Evolutionary conservation across 2,797 vertebrate genomes (phyloP), one percentile per base, ranked within the genome.

Genomic region (Perodicticus potto): DNA sequence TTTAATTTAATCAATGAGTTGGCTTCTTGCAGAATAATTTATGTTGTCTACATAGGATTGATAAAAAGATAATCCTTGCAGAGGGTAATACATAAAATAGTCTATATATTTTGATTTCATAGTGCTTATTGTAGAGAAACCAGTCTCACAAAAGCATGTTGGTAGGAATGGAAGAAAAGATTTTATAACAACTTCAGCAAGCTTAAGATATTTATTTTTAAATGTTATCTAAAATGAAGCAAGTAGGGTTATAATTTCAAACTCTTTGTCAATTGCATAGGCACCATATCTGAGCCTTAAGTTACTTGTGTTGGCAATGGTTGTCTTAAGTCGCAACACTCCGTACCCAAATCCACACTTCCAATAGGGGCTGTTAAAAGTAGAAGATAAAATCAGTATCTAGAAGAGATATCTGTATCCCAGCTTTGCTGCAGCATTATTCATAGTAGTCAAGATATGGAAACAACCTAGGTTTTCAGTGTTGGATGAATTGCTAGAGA

Each of bases 1-100:
- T 92, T 65, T 78, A 67, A 85, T 59, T 53, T 40, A 49, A 87
- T 72, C 49, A 84, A 77, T 89, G 49, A 89, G 27, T 57, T 95
- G 67, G 23, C 34, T 84, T 86, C n/a, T 85, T 96, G 69, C 45
- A 78, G 17, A 45, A 34, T 73, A 89, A 73, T 78, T 89, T 70
- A 81, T 37, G n/a, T 61, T 8, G 69, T 32, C 20, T 59, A 34
- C 4, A 29, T 45, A 86, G 34, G 12, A 59, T 13, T 65, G 19
- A 17, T 57, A 34, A 67, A 81, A 74, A 72, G 53, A 86, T 13
- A 7, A 70, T 49, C 49, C 34, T 83, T 53, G 80, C 40, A 73
- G 45, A 86, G 23, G 61, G 59, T 70, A 89, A 32, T 69, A 65
- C 57, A 34, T 86, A 70, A 78, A 61, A 73, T 13, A 25, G 49